phyloP scores from a whole-genome alignment of 2,113 vertebrate species.

The Sceloporus undulatus region DNA sequence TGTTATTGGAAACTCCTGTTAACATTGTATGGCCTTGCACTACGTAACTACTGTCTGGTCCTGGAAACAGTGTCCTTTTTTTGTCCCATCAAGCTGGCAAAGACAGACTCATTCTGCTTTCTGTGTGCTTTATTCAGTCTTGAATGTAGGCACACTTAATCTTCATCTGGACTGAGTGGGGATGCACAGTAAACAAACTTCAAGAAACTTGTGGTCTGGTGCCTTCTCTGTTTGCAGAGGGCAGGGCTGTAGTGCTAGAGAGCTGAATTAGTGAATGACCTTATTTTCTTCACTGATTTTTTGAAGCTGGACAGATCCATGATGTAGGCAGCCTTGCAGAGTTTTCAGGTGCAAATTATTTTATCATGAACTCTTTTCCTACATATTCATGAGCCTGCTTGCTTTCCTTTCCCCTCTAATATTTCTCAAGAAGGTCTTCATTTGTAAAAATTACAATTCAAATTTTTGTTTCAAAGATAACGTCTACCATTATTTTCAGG shows the following conservation, averaged over 20 bases:
- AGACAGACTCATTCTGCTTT: constrained; percentile 23
- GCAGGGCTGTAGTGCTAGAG: constrained; percentile 52
- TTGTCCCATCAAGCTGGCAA: constrained; percentile 61
- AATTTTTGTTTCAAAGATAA: constrained; percentile 62
- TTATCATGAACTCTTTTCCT: constrained; percentile 46
- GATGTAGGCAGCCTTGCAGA: constrained; percentile 35
- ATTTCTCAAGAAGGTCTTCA: constrained; percentile 57
- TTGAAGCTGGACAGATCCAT: constrained; percentile 44
- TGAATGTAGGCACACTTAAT: constrained; percentile 2
- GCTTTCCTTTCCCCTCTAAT: constrained; percentile 54
- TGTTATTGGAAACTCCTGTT: constrained; percentile 73
- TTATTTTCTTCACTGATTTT: not conserved
- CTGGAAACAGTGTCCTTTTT: constrained; percentile 36
- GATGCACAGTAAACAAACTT: constrained; percentile 65
- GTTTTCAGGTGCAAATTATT: constrained; percentile 65
- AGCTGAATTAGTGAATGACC: constrained; percentile 56
- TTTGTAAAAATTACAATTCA: constrained; percentile 70
- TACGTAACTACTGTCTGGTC: constrained; percentile 67
- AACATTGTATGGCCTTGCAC: constrained; percentile 68
- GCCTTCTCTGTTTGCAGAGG: constrained; percentile 37
- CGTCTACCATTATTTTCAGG: constrained; percentile 59
- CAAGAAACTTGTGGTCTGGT: constrained; percentile 47
- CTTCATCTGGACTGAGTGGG: constrained; percentile 43
- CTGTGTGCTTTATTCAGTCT: constrained; percentile 52
- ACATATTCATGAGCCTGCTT: constrained; percentile 47